Percentiles rank a stretch among this genome's conserved stretches.
Evolutionary conservation across 35 echinoderm and acorn worm genomes (phyloP).

Genomic region (Acanthaster planci): DNA sequence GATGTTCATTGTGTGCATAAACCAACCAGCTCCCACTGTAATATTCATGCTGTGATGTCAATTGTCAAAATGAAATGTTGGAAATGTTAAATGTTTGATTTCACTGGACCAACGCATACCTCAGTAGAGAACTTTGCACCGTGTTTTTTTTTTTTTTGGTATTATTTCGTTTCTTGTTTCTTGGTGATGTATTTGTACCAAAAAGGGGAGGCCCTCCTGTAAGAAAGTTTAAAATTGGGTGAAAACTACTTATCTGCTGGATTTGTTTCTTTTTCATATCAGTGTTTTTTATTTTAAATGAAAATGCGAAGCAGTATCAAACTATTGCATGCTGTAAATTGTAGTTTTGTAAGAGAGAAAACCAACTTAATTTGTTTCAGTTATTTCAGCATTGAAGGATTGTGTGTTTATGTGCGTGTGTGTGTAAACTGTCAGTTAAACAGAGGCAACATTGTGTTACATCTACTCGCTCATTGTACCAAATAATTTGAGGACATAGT

Average conservation of each 20-base stretch:
- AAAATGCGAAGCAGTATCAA: slow-evolving; percentile 14
- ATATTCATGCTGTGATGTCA: slow-evolving; percentile 5
- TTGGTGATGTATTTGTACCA: slow-evolving; percentile 19
- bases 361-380: neutral
- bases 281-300: neutral
- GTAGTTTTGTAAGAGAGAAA: slow-evolving; percentile 23
- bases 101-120: slow-evolving; percentile 23
- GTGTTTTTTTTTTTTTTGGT: neutral
- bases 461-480: no score
- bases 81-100: neutral
- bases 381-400: neutral
- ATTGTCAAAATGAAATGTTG: neutral
- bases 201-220: neutral
- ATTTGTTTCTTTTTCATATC: slow-evolving; percentile 11
- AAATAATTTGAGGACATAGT: no score
- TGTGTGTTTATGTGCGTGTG: no score
- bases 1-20: slow-evolving; percentile 26
- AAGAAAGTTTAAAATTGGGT: neutral
- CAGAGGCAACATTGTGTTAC: no score
- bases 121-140: slow-evolving; percentile 8
- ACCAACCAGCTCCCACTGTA: neutral
- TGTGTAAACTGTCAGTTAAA: no score
- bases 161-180: slow-evolving; percentile 12
- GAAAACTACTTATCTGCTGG: neutral
- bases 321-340: slow-evolving; percentile 23